Conservation (phyloP, 2,797 vertebrate genomes). For the Brachyalestes nurse region DNA sequence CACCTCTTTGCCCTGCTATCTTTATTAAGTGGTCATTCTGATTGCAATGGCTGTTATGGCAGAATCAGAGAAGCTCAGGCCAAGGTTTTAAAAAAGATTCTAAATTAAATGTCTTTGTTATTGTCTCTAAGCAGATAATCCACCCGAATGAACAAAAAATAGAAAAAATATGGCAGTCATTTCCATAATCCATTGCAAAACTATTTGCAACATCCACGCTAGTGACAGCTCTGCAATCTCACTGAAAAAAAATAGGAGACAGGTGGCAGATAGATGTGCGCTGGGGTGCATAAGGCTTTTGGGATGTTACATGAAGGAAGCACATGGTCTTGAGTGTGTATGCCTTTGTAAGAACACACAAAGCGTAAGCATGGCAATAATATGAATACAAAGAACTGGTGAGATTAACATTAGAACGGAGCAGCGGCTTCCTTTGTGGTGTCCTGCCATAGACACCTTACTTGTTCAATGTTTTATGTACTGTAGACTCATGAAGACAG, state of each 20-base stretch:
- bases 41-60: neutral
- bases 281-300: neutral
- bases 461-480: no score
- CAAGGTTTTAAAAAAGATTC: neutral
- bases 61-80: neutral
- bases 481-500: no score
- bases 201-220: neutral
- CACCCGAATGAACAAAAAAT: neutral
- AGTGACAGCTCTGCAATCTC: constrained; percentile 1
- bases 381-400: neutral
- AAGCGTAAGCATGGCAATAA: neutral
- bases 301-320: neutral
- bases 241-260: neutral
- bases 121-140: constrained; percentile 31
- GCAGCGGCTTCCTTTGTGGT: no score
- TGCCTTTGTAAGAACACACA: neutral
- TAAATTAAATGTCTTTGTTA: constrained; percentile 19
- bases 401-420: neutral
- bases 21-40: neutral
- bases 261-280: neutral
- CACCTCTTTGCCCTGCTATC: neutral
- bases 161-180: constrained; percentile 19
- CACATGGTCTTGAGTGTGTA: neutral
- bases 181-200: constrained; percentile 5
- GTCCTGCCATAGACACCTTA: no score